Percentiles rank a stretch among this genome's conserved stretches.
Evolutionary conservation across 2,113 vertebrate genomes (phyloP).

Genomic region (Syrmaticus mikado): DNA sequence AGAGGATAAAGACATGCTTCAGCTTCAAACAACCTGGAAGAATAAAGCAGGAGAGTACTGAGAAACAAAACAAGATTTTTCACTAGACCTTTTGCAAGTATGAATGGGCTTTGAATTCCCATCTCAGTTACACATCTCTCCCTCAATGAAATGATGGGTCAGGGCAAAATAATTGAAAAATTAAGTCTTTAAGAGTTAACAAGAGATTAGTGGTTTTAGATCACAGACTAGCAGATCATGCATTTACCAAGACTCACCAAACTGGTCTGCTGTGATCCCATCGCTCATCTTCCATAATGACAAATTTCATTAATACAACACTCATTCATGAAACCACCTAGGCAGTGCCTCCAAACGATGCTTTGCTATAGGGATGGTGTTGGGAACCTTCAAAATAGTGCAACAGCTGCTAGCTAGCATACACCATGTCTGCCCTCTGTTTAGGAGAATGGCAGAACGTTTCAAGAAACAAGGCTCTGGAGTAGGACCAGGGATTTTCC

Average conservation of each 20-base stretch:
- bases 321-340: not conserved
- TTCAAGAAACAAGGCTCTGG: not conserved
- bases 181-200: not conserved
- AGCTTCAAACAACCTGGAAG: not conserved
- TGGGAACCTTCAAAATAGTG: not conserved
- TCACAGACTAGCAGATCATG: not conserved
- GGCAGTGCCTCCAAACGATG: not conserved
- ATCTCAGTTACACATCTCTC: not conserved
- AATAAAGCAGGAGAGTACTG: not conserved
- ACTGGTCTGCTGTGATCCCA: not conserved
- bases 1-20: not conserved
- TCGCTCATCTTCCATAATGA: not conserved
- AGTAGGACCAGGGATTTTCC: not conserved
- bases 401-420: not conserved
- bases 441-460: not conserved
- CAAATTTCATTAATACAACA: not conserved
- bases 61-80: constrained; percentile 7
- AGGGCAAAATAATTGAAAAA: not conserved
- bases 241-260: not conserved
- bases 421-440: not conserved
- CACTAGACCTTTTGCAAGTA: not conserved
- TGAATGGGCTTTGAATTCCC: not conserved
- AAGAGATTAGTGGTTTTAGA: not conserved
- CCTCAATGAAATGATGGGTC: not conserved
- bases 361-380: not conserved